phyloP scores from a whole-genome alignment of 2,888 invertebrate species.

The Hymenopus coronatus region DNA sequence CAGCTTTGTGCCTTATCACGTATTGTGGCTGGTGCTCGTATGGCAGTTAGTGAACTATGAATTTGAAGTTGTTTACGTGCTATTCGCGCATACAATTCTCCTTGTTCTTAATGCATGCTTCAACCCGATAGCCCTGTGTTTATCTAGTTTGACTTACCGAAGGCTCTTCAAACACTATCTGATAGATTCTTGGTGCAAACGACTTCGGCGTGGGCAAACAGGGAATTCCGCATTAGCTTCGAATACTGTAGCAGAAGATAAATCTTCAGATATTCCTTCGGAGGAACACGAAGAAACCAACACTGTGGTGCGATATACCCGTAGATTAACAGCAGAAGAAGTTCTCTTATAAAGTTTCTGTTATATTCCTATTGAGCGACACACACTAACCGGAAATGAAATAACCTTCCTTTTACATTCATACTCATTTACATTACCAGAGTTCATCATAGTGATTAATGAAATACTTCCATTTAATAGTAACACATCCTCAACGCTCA shows the following conservation, averaged over 20 bases:
- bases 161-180: conserved; percentile 1
- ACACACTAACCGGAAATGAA: not conserved
- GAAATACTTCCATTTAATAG: not conserved
- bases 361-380: not conserved
- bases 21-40: not conserved
- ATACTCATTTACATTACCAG: not conserved
- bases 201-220: not conserved
- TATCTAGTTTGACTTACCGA: not conserved
- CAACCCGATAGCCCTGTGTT: conserved; percentile 1
- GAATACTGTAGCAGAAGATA: not conserved
- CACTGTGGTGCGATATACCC: not conserved
- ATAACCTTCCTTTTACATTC: not conserved
- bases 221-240: not conserved
- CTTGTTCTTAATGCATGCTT: conserved; percentile 3
- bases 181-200: not conserved
- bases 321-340: not conserved
- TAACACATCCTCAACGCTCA: not conserved
- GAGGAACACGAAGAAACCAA: not conserved
- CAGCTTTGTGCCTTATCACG: conserved; percentile 13
- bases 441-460: not conserved
- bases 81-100: not conserved
- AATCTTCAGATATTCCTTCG: not conserved
- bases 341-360: not conserved
- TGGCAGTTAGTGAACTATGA: not conserved
- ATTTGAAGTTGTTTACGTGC: conserved; percentile 2